These are phyloP conservation scores for Oligia latruncula DNA, from an alignment of 2,888 invertebrate genomes.

Conservation along the genomic window DNA sequence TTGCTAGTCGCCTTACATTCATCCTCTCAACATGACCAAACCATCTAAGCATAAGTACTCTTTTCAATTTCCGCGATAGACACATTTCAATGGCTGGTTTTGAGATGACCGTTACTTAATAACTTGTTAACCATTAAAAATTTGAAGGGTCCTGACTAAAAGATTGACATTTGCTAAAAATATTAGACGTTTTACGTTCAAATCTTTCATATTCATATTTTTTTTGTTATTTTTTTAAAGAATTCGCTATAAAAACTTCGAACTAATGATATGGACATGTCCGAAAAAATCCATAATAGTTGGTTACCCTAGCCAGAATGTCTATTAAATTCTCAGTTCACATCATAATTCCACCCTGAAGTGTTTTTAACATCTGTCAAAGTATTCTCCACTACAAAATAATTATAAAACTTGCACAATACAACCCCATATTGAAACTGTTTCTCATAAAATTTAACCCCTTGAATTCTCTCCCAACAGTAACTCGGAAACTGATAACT, in stretches of 20 bases:
- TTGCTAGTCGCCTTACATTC: too few relatives aligned
- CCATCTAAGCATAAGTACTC: background rate
- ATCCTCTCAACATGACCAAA: background rate
- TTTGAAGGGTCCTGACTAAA: background rate
- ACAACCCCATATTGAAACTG: constrained; percentile 31
- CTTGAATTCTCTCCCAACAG: constrained; percentile 34
- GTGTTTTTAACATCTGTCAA: constrained; percentile 44
- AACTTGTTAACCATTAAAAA: background rate
- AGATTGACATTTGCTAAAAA: background rate
- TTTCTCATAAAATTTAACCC: constrained; percentile 46
- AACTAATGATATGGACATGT: background rate
- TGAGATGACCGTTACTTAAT: background rate
- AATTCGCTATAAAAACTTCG: too few relatives aligned
- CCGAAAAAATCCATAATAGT: background rate
- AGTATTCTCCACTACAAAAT: constrained; percentile 20
- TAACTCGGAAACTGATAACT: constrained; percentile 42
- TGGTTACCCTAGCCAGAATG: background rate
- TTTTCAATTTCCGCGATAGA: background rate
- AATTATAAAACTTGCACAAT: constrained; percentile 35
- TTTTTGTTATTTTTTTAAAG: too few relatives aligned
- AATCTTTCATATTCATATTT: background rate
- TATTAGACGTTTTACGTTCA: background rate
- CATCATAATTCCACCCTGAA: constrained; percentile 17
- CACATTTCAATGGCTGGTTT: background rate
- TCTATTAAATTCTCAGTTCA: constrained; percentile 19